Evolutionary conservation across 2,797 vertebrate species (phyloP), one percentile per base, ranked within the genome.

Genomic region (Fringilla coelebs): DNA sequence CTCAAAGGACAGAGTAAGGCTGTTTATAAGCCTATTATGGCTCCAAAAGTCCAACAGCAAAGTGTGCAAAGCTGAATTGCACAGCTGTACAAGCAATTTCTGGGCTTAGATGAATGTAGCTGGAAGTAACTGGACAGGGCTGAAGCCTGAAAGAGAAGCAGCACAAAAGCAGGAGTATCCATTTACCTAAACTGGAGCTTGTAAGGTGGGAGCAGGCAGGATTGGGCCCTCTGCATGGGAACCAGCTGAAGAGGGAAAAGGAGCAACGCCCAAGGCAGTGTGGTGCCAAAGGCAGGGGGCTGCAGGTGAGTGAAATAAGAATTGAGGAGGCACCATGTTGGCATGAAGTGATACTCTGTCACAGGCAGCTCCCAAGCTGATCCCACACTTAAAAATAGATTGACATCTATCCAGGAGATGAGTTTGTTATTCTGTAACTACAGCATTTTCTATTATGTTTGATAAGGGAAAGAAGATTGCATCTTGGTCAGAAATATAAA

Each of bases 381-480:
- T 93, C 68, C 91, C 22, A 12, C 96, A 90, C 94, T 97, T 96
- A 94, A 94, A 97, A 96, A 89, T 91, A 97, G 94, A 96, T 95
- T 96, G 96, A 97, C 96, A 67, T 94, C 95, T 96, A 95, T 97
- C 96, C 89, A 82, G 94, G 74, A 96, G 93, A 79, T 0, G 60
- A 96, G 79, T 91, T 95, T 95, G 95, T 93, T 96, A 71, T 95
- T 97, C 95, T 94, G 93, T 96, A 96, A 95, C 92, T 92, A 94
- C 94, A 96, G 96, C 92, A 94, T 88, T 96, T 97, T 96, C 96
- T 71, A 91, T 96, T 96, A 96, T 36, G 77, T 93, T 96, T 94
- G 93, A 97, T 97, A 97, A 97, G 94, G 76, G 86, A 90, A 88
- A 96, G 94, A 96, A 97, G 95, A 97, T 97, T 97, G 94, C 93